Percentiles rank a stretch among this genome's conserved stretches.
These are phyloP conservation scores for Laticauda laticaudata DNA, from an alignment of 2,113 vertebrate genomes.

Conservation along the genomic window DNA sequence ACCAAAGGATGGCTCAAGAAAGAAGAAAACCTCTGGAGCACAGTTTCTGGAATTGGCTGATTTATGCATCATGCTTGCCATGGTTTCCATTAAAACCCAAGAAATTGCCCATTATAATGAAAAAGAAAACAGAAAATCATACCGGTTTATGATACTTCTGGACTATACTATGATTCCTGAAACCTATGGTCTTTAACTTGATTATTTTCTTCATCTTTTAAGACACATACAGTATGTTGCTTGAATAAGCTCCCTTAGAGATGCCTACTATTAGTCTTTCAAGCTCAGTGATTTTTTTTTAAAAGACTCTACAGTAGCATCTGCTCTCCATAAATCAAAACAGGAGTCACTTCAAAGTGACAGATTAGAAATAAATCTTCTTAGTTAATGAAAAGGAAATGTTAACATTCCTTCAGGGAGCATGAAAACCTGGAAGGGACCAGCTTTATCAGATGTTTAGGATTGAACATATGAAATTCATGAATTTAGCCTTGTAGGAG, in stretches of 20 bases:
- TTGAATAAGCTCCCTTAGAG: not conserved
- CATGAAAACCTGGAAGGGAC: not conserved
- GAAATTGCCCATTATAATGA: not conserved
- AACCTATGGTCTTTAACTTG: not conserved
- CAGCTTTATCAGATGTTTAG: not conserved
- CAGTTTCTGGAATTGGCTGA: not conserved
- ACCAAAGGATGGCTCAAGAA: not conserved
- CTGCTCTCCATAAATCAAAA: constrained; percentile 7
- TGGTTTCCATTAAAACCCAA: not conserved
- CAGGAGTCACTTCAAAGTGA: constrained; percentile 21
- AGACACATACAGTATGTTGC: not conserved
- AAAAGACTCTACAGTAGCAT: constrained; percentile 1
- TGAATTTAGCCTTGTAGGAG: not conserved
- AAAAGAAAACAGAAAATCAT: not conserved
- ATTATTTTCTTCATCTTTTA: not conserved
- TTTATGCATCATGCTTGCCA: not conserved
- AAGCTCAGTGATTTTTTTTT: not conserved
- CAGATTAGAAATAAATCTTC: constrained; percentile 27
- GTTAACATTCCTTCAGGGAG: not conserved
- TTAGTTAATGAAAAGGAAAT: constrained; percentile 25
- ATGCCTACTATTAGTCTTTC: not conserved
- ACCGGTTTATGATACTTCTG: not conserved
- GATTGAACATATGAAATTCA: not conserved
- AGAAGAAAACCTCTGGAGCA: not conserved
- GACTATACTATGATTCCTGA: not conserved